Evolutionary conservation across 2,888 invertebrate genomes (phyloP), one percentile per base, ranked within the genome.

Genomic region (Sclerodermus sp.): DNA sequence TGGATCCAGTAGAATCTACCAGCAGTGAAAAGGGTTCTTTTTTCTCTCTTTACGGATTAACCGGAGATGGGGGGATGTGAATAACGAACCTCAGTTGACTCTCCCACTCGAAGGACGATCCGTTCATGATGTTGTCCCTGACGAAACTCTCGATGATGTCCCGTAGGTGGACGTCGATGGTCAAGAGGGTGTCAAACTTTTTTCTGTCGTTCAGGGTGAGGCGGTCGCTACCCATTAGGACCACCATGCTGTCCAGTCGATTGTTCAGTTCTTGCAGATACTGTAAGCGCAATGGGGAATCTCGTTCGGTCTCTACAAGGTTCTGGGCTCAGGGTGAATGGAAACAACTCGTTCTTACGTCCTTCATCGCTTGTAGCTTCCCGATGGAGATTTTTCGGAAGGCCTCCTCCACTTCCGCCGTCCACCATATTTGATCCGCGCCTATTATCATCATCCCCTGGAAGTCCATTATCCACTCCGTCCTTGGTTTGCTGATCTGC

Each of bases 391-490:
- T 85, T 70, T 85, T 87, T 3, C 74, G 78, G 74, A 96, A 95
- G 0, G 93, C 91, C 71, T 95, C 90, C 71, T 96, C 96, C 0
- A 94, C 93, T 76, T 96, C 95, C 6, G 92, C 92, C 0, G 95
- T 96, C 95, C 95, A 96, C 95, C 95, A 96, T 1, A 96, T 89
- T 66, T 91, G 90, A 80, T 93, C 93, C 0, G 91, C 90, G 0
- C 89, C 91, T 14, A 93, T 79, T 58, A 89, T 86, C 39, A 92
- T 86, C 91, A 92, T 92, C 44, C 95, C 95, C 74, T 90, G 90
- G 79, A 91, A 94, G 62, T 90, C 87, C 71, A 93, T 70, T 82
- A 95, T 93, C 95, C 95, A 96, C 18, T 91, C 86, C 1, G 88
- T 86, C 73, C 94, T 88, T 16, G 74, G 72, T 57, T 61, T 68